A percentile compares a stretch with the other conserved stretches of the same genome.
Evolutionary conservation across 2,113 vertebrate genomes (phyloP).

Genomic region (Stegostoma tigrinum): DNA sequence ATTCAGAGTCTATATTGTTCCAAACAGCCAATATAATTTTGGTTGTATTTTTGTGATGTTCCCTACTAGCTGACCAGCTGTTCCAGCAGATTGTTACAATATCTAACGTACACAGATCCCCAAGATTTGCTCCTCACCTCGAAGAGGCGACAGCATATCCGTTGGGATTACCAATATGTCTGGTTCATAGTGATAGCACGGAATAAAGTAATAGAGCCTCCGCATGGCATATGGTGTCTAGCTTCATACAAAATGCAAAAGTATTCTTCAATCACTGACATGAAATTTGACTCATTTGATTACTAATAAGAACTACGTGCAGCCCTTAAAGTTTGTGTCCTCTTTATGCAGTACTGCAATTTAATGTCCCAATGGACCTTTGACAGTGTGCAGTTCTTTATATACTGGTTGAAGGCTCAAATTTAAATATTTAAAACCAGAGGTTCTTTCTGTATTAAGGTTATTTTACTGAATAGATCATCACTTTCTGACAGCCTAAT

Average conservation of each 20-base stretch:
- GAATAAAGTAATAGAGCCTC: conserved; percentile 79
- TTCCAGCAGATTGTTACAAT: conserved; percentile 88
- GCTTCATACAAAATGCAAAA: conserved; percentile 98
- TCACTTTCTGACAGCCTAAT: background rate
- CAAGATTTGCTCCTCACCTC: conserved; percentile 62
- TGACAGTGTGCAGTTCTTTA: conserved; percentile 22
- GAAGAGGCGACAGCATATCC: conserved; percentile 63
- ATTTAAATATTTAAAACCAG: background rate
- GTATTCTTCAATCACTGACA: conserved; percentile 85
- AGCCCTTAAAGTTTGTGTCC: conserved; percentile 27
- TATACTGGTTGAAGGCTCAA: background rate
- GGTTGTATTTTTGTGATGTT: conserved; percentile 59
- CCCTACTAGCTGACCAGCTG: conserved; percentile 92
- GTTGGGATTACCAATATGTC: conserved; percentile 79
- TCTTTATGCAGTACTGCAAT: background rate
- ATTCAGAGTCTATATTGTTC: conserved; percentile 47
- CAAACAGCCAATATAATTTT: conserved; percentile 80
- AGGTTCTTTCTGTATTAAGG: background rate
- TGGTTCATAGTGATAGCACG: conserved; percentile 77
- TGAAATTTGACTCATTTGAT: conserved; percentile 95
- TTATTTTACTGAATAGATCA: background rate
- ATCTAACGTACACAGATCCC: conserved; percentile 84
- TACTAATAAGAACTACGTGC: conserved; percentile 60
- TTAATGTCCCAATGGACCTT: conserved; percentile 25
- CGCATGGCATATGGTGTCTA: conserved; percentile 99